Base-by-base conservation (phyloP, 2,113 vertebrate genomes). In the Calidris pugnax region DNA sequence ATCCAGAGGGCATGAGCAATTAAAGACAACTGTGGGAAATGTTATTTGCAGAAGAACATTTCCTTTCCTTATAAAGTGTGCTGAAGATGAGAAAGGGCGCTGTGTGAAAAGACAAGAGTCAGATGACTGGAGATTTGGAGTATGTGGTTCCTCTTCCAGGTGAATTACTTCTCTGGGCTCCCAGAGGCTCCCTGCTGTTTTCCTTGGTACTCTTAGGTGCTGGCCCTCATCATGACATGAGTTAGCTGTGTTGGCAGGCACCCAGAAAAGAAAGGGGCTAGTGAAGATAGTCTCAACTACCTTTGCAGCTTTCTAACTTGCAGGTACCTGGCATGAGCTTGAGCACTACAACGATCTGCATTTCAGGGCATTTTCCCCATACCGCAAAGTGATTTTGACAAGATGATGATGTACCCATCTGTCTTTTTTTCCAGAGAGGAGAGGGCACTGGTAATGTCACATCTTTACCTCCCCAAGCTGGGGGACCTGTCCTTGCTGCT, bases 1-100 rank as follows among this genome's bases (percentile, higher is more conserved):
- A n/a, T 71, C 76, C 92, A 93, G 92, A 96, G 88, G 93, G 88
- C 85, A 92, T 33, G 10, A 93, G 27, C 72, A 84, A 92, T 88
- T 89, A 93, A 47, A 92, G 51, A 28, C 51, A 74, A 88, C 63
- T 96, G 78, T 95, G 90, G 75, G 85, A 95, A 96, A 69, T 1
- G 4, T n/a, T 28, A 26, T 74, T 76, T 83, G 60, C 35, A 63
- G 85, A 86, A 81, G 81, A 88, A 39, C 41, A 56, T 83, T 93
- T 95, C 75, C 85, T 84, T 59, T 37, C 53, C 74, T 30, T 39
- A 22, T 32, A 3, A n/a, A 67, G 10, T 6, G n/a, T 91, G 66
- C 32, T 77, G 68, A 43, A 63, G 71, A 67, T 20, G 32, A 62
- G 67, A 77, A 94, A 90, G 21, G 53, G 45, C 28, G 60, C 43